phyloP scores from a whole-genome alignment of 2,888 invertebrate genomes.

The Sphecodes monilicornis region DNA sequence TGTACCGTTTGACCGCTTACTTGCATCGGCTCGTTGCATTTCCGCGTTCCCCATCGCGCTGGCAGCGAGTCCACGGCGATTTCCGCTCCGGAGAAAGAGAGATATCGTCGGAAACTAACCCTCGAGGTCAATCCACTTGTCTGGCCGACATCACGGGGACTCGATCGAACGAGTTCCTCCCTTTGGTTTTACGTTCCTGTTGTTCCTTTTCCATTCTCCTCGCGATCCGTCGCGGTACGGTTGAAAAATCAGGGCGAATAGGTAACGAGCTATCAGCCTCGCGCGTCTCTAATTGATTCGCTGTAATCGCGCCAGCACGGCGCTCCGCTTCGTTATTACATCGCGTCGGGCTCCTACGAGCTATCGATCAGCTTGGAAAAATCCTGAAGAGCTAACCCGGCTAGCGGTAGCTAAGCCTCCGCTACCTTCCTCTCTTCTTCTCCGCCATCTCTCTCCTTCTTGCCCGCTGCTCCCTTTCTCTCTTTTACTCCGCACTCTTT shows the following conservation, averaged over 20 bases:
- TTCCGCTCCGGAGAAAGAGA: slow-evolving; percentile 49
- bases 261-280: slow-evolving; percentile 49
- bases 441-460: no score
- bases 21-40: slow-evolving; percentile 51
- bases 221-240: slow-evolving; percentile 46
- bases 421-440: neutral
- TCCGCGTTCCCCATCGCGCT: slow-evolving; percentile 66
- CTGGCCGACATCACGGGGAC: slow-evolving; percentile 3
- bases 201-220: slow-evolving; percentile 40
- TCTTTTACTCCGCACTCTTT: neutral
- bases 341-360: neutral
- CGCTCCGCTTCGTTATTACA: slow-evolving; percentile 35
- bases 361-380: slow-evolving; percentile 11
- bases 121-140: slow-evolving; percentile 49
- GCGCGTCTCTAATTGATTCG: slow-evolving; percentile 63
- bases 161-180: slow-evolving; percentile 33
- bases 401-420: slow-evolving; percentile 34
- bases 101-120: slow-evolving; percentile 50
- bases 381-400: neutral
- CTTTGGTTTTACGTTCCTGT: neutral
- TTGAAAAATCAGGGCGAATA: slow-evolving; percentile 32
- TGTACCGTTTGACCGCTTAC: slow-evolving; percentile 58
- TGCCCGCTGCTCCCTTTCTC: neutral
- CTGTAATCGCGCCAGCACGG: slow-evolving; percentile 17
- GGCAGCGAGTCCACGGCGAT: neutral